Conservation (phyloP, 2,113 vertebrate genomes). For the Odontesthes bonariensis region DNA sequence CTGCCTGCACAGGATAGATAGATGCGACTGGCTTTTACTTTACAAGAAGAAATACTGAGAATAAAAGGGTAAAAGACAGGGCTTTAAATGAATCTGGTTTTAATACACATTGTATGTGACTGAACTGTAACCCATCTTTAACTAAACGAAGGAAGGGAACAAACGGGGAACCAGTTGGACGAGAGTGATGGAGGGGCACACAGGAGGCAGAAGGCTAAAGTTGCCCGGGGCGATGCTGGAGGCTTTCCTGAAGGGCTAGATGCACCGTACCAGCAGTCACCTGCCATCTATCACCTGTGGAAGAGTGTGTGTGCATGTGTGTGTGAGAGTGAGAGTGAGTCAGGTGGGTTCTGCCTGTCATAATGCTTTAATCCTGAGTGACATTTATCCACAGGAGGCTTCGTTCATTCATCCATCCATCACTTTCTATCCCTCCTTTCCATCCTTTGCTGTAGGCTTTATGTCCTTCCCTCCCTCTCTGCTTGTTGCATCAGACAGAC, state of each 20-base stretch:
- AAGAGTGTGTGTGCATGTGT: constrained; percentile 38
- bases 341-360: constrained; percentile 63
- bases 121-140: background rate
- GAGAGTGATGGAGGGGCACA: constrained; percentile 28
- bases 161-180: constrained; percentile 14
- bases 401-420: constrained; percentile 73
- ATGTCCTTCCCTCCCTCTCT: constrained; percentile 46
- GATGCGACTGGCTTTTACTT: background rate
- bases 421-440: constrained; percentile 54
- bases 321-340: constrained; percentile 23
- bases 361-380: constrained; percentile 77
- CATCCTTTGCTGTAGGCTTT: constrained; percentile 47
- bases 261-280: constrained; percentile 62
- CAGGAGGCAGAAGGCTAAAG: constrained; percentile 55
- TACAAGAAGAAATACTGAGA: background rate
- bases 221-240: constrained; percentile 68
- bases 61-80: background rate
- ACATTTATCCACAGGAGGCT: constrained; percentile 74
- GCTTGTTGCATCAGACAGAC: constrained; percentile 67
- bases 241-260: constrained; percentile 63
- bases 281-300: constrained; percentile 69
- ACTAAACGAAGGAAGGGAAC: background rate
- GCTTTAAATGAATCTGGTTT: background rate
- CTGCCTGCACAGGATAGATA: background rate
- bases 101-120: constrained; percentile 3